Conservation (phyloP, 2,888 invertebrate genomes). For the Macrosoma leucophasiata region DNA sequence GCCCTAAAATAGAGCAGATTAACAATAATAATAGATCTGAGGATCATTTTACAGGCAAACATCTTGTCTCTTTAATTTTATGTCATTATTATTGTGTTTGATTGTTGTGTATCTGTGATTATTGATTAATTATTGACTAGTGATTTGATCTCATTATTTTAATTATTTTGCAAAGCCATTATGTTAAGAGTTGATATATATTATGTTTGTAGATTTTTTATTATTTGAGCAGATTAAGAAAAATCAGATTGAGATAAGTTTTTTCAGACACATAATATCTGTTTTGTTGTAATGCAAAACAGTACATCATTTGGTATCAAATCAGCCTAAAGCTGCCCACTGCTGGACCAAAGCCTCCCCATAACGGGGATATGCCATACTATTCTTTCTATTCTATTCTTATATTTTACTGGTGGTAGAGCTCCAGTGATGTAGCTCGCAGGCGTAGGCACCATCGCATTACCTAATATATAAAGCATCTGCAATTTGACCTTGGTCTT, state of each 20-base stretch:
- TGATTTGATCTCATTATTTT: background rate
- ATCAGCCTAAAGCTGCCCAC: no score
- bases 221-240: constrained; percentile 6
- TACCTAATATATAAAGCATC: no score
- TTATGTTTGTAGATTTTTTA: background rate
- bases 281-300: constrained; percentile 8
- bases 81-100: background rate
- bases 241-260: constrained; percentile 7
- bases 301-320: no score
- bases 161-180: no score
- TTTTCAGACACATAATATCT: constrained; percentile 4
- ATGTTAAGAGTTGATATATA: no score
- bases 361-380: no score
- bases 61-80: background rate
- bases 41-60: background rate
- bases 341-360: no score
- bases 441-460: no score
- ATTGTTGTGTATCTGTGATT: background rate
- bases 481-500: no score
- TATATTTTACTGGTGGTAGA: no score
- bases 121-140: background rate
- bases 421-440: no score
- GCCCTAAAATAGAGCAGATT: background rate
- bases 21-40: background rate
- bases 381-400: no score